Conservation (phyloP, 1,140 invertebrate species). For the Rhopalosiphum maidis region DNA sequence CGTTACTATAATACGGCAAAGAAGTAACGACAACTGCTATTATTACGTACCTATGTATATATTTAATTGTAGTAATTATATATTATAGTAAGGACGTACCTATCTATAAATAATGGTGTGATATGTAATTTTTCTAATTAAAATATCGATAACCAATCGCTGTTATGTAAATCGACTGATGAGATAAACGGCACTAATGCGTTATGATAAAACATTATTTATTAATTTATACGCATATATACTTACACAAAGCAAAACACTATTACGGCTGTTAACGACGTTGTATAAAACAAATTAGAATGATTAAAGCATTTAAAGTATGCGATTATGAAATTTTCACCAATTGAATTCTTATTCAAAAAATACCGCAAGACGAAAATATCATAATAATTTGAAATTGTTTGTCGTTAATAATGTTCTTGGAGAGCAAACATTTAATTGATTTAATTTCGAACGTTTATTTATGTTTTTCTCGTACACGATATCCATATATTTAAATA, state of each 20-base stretch:
- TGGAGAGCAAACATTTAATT: not conserved
- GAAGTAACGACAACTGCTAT: not conserved
- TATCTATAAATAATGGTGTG: no score
- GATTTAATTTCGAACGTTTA: not conserved
- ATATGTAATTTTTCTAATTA: no score
- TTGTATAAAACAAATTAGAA: not conserved
- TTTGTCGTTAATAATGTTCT: not conserved
- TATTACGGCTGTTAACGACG: not conserved
- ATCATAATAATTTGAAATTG: not conserved
- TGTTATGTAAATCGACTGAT: not conserved
- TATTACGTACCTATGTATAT: no score
- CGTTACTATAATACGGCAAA: not conserved
- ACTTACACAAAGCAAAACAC: not conserved
- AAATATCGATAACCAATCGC: no score
- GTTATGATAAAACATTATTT: not conserved
- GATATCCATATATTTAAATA: not conserved
- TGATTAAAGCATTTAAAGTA: not conserved
- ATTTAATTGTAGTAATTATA: not conserved
- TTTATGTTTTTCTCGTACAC: not conserved
- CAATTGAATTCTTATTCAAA: not conserved
- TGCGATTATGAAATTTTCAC: not conserved
- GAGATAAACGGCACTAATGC: not conserved
- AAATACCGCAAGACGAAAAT: not conserved
- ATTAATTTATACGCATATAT: not conserved
- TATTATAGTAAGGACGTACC: not conserved